Evolutionary conservation across 1,140 invertebrate genomes (phyloP).

Genomic region (Sipha flava): DNA sequence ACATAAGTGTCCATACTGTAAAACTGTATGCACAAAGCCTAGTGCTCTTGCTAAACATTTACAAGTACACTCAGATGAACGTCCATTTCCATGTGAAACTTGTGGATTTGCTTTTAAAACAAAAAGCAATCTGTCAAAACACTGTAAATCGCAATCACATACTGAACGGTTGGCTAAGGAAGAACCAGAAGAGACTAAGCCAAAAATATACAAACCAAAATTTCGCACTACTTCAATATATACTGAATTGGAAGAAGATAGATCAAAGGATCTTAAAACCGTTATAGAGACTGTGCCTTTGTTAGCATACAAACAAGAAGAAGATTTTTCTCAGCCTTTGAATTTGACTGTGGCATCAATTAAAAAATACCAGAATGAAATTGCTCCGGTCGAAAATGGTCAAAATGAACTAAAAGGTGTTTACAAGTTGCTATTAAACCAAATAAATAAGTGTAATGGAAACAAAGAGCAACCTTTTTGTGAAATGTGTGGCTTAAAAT

Average conservation of each 20-base stretch:
- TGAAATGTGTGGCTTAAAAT: constrained; percentile 13
- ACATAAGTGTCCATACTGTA: constrained; percentile 80
- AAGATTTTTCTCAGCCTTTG: constrained; percentile 50
- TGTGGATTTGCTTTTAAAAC: constrained; percentile 92
- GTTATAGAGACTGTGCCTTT: background rate
- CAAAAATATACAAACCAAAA: constrained; percentile 66
- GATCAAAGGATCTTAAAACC: background rate
- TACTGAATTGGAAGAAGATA: background rate
- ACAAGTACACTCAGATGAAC: constrained; percentile 82
- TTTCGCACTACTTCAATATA: constrained; percentile 60
- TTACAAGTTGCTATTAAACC: background rate
- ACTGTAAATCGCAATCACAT: constrained; percentile 74
- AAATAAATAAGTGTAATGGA: constrained; percentile 6
- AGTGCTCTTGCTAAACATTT: constrained; percentile 89
- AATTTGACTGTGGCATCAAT: constrained; percentile 51
- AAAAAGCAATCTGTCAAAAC: constrained; percentile 87
- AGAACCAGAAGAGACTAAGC: constrained; percentile 47
- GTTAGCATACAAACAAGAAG: background rate
- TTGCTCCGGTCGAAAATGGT: background rate
- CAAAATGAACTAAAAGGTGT: constrained; percentile 16
- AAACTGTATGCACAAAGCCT: constrained; percentile 81
- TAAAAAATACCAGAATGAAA: background rate
- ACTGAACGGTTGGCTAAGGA: constrained; percentile 52
- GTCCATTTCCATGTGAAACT: constrained; percentile 77
- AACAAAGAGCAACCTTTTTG: background rate